Base-by-base conservation (phyloP, 2,888 invertebrate species). In the Salticus scenicus region DNA sequence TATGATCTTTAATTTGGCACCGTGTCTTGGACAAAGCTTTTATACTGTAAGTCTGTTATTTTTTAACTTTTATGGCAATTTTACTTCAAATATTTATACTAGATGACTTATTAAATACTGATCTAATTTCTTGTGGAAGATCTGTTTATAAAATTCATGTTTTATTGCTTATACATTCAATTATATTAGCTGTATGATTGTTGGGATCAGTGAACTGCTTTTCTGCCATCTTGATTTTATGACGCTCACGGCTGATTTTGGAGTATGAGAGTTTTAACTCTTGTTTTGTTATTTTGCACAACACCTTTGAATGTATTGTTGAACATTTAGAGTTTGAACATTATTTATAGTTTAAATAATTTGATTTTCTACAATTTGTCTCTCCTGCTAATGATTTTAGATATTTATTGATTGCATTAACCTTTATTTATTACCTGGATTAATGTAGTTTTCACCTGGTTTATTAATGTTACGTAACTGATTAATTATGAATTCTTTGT, bases 181-280 rank as follows among this genome's bases (percentile, higher is more conserved):
- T 37, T n/a, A n/a, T 64, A 64, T 81, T 30, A 42, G 66, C 28
- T 33, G 37, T 72, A 67, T 73, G 76, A 41, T 73, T 83, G 77
- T 77, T 73, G 74, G 70, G 84, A 85, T 85, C 84, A 85, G 66
- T 85, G 84, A 85, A 85, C 84, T 85, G 74, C 74, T 24, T 27
- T 74, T 79, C 84, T 85, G 84, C 84, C 84, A 85, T 85, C 84
- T 85, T 85, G 84, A 27, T 81, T 81, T 81, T 67, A 75, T 74
- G 75, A 72, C 70, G 67, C 47, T 75, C 70, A 41, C 70, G 67
- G 31, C 27, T 33, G 57, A 77, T 33, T 67, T 10, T 33, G 24
- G 47, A 24, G 28, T 8, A 42, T 33, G 27, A 71, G 27, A n/a
- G 28, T n/a, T 71, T 31, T 37, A 10, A 10, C 37, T 37, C 7